phyloP scores from a whole-genome alignment of 2,113 vertebrate genomes.

The Tupaia tana region DNA sequence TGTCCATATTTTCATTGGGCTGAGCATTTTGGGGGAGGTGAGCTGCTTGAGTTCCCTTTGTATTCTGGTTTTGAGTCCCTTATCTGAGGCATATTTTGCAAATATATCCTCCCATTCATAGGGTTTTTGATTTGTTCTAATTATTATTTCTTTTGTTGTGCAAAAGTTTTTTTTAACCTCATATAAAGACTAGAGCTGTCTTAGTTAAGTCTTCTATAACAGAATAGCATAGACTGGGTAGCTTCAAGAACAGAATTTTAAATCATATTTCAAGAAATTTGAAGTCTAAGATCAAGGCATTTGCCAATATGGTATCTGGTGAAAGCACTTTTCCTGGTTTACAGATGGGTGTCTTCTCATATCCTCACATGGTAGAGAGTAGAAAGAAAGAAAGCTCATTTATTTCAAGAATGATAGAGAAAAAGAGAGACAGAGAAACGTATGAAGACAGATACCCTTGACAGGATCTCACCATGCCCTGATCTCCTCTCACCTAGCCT shows the following conservation, averaged over 20 bases:
- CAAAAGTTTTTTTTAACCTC: not conserved
- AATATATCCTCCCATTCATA: too few species aligned
- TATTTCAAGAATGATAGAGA: too few species aligned
- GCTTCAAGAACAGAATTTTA: not conserved
- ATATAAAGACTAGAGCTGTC: not conserved
- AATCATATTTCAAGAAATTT: not conserved
- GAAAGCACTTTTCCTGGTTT: not conserved
- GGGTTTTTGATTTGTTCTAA: not conserved
- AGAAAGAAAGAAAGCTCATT: not conserved
- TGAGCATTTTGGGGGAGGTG: too few species aligned
- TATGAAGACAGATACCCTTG: too few species aligned
- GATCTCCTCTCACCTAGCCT: too few species aligned
- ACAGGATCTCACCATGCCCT: too few species aligned
- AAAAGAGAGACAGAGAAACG: too few species aligned
- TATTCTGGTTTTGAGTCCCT: too few species aligned
- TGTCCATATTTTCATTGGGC: too few species aligned
- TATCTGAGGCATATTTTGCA: too few species aligned
- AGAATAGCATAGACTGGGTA: not conserved
- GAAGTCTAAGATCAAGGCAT: not conserved
- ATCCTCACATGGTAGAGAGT: not conserved
- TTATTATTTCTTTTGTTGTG: not conserved
- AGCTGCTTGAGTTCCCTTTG: too few species aligned
- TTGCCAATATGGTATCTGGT: not conserved
- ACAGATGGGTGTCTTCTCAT: not conserved
- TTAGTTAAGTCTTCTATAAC: not conserved